Evolutionary conservation across 2,797 vertebrate species (phyloP).

Genomic region (Coluber constrictor): DNA sequence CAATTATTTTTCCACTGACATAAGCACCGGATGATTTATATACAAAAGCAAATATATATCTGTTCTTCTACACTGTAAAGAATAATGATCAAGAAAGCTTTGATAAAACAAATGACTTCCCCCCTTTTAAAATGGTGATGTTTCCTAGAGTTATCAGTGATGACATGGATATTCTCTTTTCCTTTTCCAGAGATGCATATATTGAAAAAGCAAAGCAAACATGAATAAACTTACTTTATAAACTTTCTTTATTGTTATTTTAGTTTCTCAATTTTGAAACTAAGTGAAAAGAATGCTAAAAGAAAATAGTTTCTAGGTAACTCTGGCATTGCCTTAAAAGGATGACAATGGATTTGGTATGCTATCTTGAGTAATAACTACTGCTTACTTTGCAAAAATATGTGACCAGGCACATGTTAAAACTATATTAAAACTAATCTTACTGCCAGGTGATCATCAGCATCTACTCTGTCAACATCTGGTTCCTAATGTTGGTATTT

Average conservation of each 20-base stretch:
- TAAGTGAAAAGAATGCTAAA: neutral
- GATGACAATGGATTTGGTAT: neutral
- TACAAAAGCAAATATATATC: constrained; percentile 28
- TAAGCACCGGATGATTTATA: constrained; percentile 13
- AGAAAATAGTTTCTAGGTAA: neutral
- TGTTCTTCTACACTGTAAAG: constrained; percentile 19
- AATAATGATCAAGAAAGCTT: constrained; percentile 16
- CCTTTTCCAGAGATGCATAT: neutral
- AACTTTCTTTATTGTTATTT: neutral
- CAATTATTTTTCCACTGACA: constrained; percentile 35
- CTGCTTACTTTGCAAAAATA: neutral
- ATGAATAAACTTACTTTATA: neutral
- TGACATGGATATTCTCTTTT: neutral
- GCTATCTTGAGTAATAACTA: neutral
- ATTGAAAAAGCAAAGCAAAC: neutral
- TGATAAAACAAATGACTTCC: neutral
- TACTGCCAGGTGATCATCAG: neutral
- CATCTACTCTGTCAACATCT: neutral
- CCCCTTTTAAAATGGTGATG: neutral
- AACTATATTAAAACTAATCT: neutral
- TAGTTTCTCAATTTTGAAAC: neutral
- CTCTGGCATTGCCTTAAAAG: neutral
- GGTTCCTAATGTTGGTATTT: neutral
- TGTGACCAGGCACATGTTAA: neutral
- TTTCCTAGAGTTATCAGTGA: neutral